Base-by-base conservation (phyloP, 2,888 invertebrate species). In the Shargacucullia verbasci region DNA sequence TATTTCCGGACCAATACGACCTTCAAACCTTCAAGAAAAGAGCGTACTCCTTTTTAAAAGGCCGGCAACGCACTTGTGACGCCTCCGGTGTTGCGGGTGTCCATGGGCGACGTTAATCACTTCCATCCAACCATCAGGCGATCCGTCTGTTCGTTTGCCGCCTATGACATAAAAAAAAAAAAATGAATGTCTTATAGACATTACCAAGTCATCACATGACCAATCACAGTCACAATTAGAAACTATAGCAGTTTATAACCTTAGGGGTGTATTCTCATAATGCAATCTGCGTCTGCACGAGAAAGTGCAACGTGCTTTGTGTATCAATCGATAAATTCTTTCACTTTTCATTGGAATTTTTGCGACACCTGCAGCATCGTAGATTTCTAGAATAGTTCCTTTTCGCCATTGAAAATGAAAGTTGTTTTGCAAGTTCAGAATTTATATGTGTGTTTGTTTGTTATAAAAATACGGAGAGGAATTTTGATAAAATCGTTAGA, bases 261-360 rank as follows among this genome's bases (percentile, higher is more conserved):
- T 56, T 20, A 40, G 40, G 59, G 49, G 70, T 66, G 20, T 61
- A 60, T 45, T 70, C 67, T 63, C 49, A 52, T 52, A 71, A 39
- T 31, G 33, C 43, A 35, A 43, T 20, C 27, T 34, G 67, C 60
- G 50, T 67, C 53, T 70, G 63, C 62, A 48, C 64, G 83, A 70
- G 86, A 87, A 87, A 87, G 86, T 79, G 66, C 80, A 72, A 81
- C 86, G 86, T 86, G 86, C 67, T 47, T 45, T 20, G 83, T 59
- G 49, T 86, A 72, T 73, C 58, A 76, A 83, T 77, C 65, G 67
- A 73, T 64, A 63, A 70, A 81, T 79, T 86, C 82, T 85, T 85
- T 85, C 84, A 83, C 84, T 85, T 85, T 84, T 82, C 79, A 71
- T 80, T 70, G 67, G 77, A 66, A 81, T 81, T 82, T 85, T 83